Conservation (phyloP, 2,888 invertebrate species). For the Leptothorax acervorum region DNA sequence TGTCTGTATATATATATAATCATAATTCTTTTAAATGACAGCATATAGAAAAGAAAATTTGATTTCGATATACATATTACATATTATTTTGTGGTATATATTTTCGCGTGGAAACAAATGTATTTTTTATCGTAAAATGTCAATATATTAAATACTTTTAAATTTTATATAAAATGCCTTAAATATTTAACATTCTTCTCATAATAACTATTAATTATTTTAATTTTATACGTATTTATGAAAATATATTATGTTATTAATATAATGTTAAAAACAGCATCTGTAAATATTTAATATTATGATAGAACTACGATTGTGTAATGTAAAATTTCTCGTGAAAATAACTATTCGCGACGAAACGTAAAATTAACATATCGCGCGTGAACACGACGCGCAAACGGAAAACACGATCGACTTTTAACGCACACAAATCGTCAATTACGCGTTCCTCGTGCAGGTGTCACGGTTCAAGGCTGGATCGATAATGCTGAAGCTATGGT, state of each 20-base stretch:
- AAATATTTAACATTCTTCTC: not conserved
- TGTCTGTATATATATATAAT: no score
- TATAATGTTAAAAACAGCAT: not conserved
- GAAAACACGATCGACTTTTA: slow-evolving; percentile 30
- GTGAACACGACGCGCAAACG: not conserved
- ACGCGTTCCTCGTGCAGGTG: slow-evolving; percentile 52
- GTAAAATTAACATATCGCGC: not conserved
- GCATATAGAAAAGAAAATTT: not conserved
- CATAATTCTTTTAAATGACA: not conserved
- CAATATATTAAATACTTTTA: not conserved
- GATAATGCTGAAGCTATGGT: slow-evolving; percentile 54
- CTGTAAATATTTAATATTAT: not conserved
- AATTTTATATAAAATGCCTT: not conserved
- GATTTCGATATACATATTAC: not conserved
- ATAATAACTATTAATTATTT: not conserved
- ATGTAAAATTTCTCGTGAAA: not conserved
- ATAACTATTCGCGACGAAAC: not conserved
- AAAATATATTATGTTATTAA: not conserved
- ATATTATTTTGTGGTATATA: no score
- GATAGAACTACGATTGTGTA: not conserved
- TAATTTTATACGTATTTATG: not conserved
- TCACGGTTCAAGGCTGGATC: slow-evolving; percentile 69
- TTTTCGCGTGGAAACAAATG: not conserved
- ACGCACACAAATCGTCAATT: slow-evolving; percentile 57
- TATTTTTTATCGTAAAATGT: not conserved